These are phyloP conservation scores for Odobenus rosmarus DNA, from an alignment of 2,113 vertebrate species.

Conservation along the genomic window DNA sequence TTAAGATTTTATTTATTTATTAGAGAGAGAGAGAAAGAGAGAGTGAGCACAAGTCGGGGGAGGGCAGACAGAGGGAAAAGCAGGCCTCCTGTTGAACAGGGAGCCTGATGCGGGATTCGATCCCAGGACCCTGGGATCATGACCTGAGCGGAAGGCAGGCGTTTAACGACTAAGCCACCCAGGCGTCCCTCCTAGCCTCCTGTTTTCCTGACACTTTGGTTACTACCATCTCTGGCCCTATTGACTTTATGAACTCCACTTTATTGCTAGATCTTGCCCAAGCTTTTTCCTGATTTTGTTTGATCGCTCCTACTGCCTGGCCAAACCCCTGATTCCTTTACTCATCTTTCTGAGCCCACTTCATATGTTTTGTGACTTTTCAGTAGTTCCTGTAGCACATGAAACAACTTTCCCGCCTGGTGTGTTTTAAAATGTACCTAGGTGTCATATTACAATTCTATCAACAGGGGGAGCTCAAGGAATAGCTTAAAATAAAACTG, in stretches of 20 bases:
- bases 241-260: neutral
- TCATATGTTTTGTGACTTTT: neutral
- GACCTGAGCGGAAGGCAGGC: too few species aligned
- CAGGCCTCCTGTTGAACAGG: too few species aligned
- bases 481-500: neutral
- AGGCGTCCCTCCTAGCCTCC: neutral
- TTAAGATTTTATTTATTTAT: too few species aligned
- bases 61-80: too few species aligned
- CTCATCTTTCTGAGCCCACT: neutral
- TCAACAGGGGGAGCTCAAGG: conserved; percentile 80
- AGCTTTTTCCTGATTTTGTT: neutral
- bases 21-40: too few species aligned
- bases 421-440: neutral
- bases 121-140: too few species aligned
- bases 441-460: neutral
- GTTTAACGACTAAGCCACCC: too few species aligned
- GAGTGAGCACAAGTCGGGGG: too few species aligned
- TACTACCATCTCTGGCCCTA: neutral
- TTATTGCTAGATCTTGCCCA: neutral
- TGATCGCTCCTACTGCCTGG: neutral
- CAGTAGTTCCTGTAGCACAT: neutral
- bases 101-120: too few species aligned
- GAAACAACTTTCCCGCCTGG: neutral
- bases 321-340: neutral
- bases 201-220: neutral